These are phyloP conservation scores for Rhadina sibilatrix DNA, from an alignment of 2,113 vertebrate species.

Conservation along the genomic window DNA sequence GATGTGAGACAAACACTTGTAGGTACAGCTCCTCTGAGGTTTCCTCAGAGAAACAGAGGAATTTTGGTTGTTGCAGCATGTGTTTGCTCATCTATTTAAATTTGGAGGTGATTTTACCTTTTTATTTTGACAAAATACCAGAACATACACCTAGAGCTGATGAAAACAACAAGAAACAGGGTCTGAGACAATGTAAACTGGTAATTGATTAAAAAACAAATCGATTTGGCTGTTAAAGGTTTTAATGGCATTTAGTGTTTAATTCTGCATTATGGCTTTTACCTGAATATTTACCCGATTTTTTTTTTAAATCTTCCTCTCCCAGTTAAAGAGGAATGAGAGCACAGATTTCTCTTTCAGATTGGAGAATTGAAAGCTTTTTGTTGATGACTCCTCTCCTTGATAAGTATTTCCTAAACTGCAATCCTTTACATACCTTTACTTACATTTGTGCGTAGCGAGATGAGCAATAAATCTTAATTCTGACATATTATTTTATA, in stretches of 20 bases:
- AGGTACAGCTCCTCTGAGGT: neutral
- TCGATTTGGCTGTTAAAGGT: neutral
- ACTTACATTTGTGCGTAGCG: fast-evolving
- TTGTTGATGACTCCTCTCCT: neutral
- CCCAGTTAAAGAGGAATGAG: neutral
- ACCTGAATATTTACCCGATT: neutral
- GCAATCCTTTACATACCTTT: neutral
- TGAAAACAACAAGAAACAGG: neutral
- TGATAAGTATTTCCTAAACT: neutral
- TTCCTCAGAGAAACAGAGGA: neutral
- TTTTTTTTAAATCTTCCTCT: neutral
- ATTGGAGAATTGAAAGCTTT: neutral
- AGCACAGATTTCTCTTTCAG: neutral
- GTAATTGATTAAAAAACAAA: neutral
- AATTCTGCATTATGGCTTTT: neutral
- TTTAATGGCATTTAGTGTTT: neutral
- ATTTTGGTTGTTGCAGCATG: neutral
- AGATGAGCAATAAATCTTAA: neutral
- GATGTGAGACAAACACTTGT: neutral
- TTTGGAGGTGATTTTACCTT: neutral
- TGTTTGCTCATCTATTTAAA: neutral
- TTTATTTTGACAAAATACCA: neutral
- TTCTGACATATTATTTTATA: neutral
- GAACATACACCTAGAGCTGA: too few relatives aligned
- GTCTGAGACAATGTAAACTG: neutral